Evolutionary conservation across 1,140 invertebrate species (phyloP), one percentile per base, ranked within the genome.

Genomic region (Solen grandis): DNA sequence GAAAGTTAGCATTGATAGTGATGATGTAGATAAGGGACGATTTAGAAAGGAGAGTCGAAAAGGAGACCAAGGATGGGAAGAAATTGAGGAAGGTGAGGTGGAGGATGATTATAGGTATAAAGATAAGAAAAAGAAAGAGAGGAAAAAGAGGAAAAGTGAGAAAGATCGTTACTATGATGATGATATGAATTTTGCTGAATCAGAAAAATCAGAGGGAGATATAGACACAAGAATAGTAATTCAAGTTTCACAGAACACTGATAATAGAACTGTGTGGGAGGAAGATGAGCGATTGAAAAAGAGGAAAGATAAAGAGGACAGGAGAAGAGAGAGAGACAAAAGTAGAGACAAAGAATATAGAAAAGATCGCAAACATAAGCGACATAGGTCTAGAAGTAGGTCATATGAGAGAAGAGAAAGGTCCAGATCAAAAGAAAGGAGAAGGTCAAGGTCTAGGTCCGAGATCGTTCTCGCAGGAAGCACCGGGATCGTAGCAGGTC

Each of bases 341-440:
- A n/a, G 82, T 25, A 72, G 38, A 52, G 55, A 79, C 25, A 60
- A 72, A 69, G 41, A 75, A 35, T 57, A 63, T 59, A 73, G 41
- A 35, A 62, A n/a, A 38, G 50, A 81, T 16, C 62, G 41, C 31
- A 73, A 54, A 25, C 55, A 22, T 33, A 63, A 54, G 55, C 31
- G 78, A 36, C 46, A 59, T 25, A 65, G 70, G 16, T 62, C 65
- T 0, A 50, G 62, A 22, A 74, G 73, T 68, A 59, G 62, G 36
- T 66, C 63, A 29, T 52, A 62, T 68, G 76, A 84, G 62, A 70
- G 50, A 50, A 70, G 68, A 60, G 46, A 29, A 13, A 55, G 63
- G 66, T 63, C 72, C 65, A 91, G 89, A 85, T 79, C 69, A 60
- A 72, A 81, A 83, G 50, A 84, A 59, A 72, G 86, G 68, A 29